Evolutionary conservation across 2,888 invertebrate genomes (phyloP), one percentile per base, ranked within the genome.

Genomic region (Meliscaeva auricollis): DNA sequence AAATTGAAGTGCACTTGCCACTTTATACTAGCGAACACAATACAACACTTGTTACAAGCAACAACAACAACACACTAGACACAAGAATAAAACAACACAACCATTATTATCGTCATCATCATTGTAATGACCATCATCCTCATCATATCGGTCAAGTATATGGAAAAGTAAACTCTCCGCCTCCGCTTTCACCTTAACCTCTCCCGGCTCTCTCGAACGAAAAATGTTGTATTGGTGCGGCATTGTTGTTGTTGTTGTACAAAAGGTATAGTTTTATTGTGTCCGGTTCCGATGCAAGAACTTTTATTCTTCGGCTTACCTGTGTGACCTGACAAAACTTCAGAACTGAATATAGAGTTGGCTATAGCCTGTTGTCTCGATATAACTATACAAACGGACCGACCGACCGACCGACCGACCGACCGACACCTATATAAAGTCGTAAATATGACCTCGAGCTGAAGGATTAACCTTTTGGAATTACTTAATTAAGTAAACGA

Each of bases 391-490:
- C 0, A 7, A 1, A 3, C 38, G 38, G 0, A 20, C 1, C n/a
- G n/a, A n/a, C n/a, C n/a, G n/a, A n/a, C n/a, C n/a, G n/a, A n/a
- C n/a, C n/a, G n/a, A n/a, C n/a, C n/a, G n/a, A n/a, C n/a, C n/a
- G n/a, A 35, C 8, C 32, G 32, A 2, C 9, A n/a, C 15, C n/a
- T 35, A 35, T 22, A 46, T 46, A 46, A 30, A 54, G 72, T 72
- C 84, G 60, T 84, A 84, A 84, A 84, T 84, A 80, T 76, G 84
- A 80, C 80, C 80, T 84, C 85, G 77, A 76, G 68, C 85, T 77
- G 81, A 85, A 85, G 85, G 85, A 85, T 85, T 85, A 85, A 85
- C 81, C 85, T 85, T 81, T 74, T 85, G 72, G 73, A 81, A 77
- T 85, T 85, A 72, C 85, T 81, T 85, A 81, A 85, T 81, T 85